These are phyloP conservation scores for Drosophila kohkoa DNA, from an alignment of 1,140 invertebrate species.

Conservation along the genomic window DNA sequence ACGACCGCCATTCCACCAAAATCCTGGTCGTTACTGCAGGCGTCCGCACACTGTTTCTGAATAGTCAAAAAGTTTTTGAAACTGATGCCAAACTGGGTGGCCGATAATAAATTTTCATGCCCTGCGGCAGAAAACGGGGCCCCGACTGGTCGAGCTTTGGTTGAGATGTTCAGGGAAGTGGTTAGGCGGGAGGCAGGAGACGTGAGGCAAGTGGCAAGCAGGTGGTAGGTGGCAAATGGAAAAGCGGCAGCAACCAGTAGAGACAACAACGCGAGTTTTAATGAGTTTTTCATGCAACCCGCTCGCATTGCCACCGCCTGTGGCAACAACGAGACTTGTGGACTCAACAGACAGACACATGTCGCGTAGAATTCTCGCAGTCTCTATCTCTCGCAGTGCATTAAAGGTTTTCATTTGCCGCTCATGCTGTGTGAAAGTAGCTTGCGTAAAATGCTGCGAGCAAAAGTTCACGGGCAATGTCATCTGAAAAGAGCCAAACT, in stretches of 20 bases:
- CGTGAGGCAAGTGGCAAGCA: not conserved
- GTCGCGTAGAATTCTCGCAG: conserved; percentile 20
- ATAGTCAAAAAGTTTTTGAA: conserved; percentile 79
- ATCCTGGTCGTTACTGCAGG: conserved; percentile 8
- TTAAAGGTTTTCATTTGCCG: conserved; percentile 62
- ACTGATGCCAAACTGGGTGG: conserved; percentile 74
- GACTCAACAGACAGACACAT: conserved; percentile 4
- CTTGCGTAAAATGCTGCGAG: conserved; percentile 8
- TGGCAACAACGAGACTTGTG: conserved; percentile 3
- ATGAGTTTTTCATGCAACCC: conserved; percentile 77
- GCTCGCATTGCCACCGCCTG: conserved; percentile 16
- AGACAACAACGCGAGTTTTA: conserved; percentile 73
- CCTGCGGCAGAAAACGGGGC: conserved; percentile 41
- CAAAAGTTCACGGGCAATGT: conserved; percentile 65
- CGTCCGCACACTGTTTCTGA: conserved; percentile 41
- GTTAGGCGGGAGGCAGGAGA: too few species aligned
- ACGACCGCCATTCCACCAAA: conserved; percentile 11
- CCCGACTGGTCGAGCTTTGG: not conserved
- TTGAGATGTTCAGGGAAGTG: not conserved
- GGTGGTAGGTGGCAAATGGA: not conserved
- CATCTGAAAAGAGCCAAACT: conserved; percentile 64
- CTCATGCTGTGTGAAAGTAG: not conserved
- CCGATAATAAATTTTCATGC: conserved; percentile 76
- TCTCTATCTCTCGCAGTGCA: conserved; percentile 44
- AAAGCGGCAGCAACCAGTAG: conserved; percentile 50